These are phyloP conservation scores for Tricholauxania praeusta DNA, from an alignment of 2,888 invertebrate genomes.

Conservation along the genomic window DNA sequence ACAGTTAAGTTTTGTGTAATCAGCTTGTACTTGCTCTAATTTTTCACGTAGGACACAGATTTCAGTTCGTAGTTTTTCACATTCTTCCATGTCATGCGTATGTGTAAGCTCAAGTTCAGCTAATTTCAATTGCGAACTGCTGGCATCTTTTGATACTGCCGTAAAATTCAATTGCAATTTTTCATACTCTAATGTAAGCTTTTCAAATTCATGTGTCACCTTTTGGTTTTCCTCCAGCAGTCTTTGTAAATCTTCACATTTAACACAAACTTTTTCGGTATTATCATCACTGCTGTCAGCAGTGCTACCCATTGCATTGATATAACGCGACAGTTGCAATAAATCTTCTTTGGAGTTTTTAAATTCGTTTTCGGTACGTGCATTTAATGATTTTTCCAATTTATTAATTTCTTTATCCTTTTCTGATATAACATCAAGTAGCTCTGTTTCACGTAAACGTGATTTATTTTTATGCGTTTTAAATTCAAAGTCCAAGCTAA, in stretches of 20 bases:
- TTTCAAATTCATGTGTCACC: constrained; percentile 45
- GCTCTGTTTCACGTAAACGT: constrained; percentile 71
- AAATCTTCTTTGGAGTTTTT: constrained; percentile 56
- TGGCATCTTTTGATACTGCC: constrained; percentile 42
- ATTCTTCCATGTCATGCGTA: constrained; percentile 45
- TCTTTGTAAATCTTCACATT: constrained; percentile 55
- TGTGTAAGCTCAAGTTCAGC: constrained; percentile 42
- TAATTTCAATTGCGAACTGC: constrained; percentile 38
- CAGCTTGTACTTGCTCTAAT: constrained; percentile 51
- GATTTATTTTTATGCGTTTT: constrained; percentile 70
- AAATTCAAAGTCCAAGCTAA: constrained; percentile 69
- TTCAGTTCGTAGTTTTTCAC: constrained; percentile 53
- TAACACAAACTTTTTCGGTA: constrained; percentile 51
- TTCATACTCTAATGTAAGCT: constrained; percentile 46
- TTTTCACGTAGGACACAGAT: constrained; percentile 48
- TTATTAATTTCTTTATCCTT: constrained; percentile 53
- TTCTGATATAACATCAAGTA: constrained; percentile 69
- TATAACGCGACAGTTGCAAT: constrained; percentile 52
- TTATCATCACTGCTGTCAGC: constrained; percentile 23
- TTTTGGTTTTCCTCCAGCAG: constrained; percentile 51
- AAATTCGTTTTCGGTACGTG: constrained; percentile 50
- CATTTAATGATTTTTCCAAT: constrained; percentile 51
- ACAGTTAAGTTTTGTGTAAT: constrained; percentile 46
- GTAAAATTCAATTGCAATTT: constrained; percentile 41
- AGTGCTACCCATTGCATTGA: not conserved